Base-by-base conservation (phyloP, 2,113 vertebrate genomes). In the Phoenicopterus ruber region DNA sequence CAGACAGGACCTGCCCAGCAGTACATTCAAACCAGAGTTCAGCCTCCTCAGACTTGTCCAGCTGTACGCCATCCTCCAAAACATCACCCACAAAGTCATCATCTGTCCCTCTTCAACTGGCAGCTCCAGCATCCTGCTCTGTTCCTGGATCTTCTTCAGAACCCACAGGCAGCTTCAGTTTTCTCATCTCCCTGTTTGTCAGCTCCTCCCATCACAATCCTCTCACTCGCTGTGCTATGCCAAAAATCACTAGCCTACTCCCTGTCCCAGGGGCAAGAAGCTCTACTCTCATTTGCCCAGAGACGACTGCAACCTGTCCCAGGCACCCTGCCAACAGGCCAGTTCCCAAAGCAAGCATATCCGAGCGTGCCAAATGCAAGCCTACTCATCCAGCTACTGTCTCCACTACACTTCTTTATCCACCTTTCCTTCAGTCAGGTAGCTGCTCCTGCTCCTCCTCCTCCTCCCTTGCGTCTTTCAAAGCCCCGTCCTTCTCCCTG, bases 181-280 rank as follows among this genome's bases (percentile, higher is more conserved):
- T 93, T 87, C 90, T 91, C 91, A 84, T 62, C 84, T 71, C 73
- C 17, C 70, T 52, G 54, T 78, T 91, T 7, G 11, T 86, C 91
- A 96, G 86, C 87, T 66, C 67, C 65, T 95, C 91, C 70, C 73
- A 89, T 52, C 72, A 44, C 0, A 1, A 92, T 87, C 38, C 70
- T 85, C 84, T 88, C 82, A 26, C 61, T 70, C 29, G 78, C 49
- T 78, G 65, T 20, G 44, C 46, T 20, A 58, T 32, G 87, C 70
- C 93, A 93, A 47, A 76, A 90, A 40, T n/a, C 79, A 76, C 40
- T 32, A 80, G 74, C 67, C 82, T 49, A 77, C 94, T 93, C 94
- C 92, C 92, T 93, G 58, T 67, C 92, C 90, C 76, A 57, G 10
- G 66, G 93, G 91, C 93, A 95, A 87, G 69, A 49, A 84, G 84